Percentiles rank a stretch among this genome's conserved stretches.
These are phyloP conservation scores for Darwinula stevensoni DNA, from an alignment of 2,888 invertebrate genomes.

Conservation along the genomic window DNA sequence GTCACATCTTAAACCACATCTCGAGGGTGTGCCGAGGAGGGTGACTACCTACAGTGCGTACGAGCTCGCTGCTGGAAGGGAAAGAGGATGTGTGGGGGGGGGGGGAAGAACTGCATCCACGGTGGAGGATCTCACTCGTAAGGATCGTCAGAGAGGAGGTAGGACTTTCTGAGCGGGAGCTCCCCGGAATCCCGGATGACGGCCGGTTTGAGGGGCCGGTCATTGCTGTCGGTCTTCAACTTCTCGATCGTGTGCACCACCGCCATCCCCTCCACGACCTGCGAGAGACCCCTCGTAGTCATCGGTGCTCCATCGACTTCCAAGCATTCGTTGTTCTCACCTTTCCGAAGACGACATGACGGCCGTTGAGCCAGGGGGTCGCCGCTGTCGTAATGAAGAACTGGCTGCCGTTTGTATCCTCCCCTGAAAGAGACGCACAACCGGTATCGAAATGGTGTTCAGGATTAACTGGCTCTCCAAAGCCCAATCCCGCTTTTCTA, in stretches of 20 bases:
- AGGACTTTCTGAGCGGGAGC: constrained; percentile 28
- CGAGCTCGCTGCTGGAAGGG: too few species aligned
- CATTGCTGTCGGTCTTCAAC: constrained; percentile 7
- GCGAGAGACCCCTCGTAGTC: too few species aligned
- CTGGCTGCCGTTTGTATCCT: constrained; percentile 76
- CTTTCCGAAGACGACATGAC: constrained; percentile 69
- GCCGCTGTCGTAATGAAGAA: constrained; percentile 71
- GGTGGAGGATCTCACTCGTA: constrained; percentile 1
- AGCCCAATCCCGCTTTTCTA: too few species aligned
- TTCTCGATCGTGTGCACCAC: constrained; percentile 9
- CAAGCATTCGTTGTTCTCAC: too few species aligned
- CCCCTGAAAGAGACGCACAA: constrained; percentile 22
- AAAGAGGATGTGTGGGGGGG: too few species aligned
- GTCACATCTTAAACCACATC: too few species aligned
- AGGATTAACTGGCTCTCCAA: too few species aligned
- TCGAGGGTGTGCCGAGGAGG: too few species aligned
- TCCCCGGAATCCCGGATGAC: constrained; percentile 12
- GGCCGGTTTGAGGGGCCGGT: constrained; percentile 8
- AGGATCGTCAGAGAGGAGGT: too few species aligned
- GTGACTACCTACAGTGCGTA: too few species aligned
- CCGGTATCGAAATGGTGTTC: too few species aligned
- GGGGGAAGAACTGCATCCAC: constrained; percentile 8
- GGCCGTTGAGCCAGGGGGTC: constrained; percentile 62
- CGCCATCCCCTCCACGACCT: constrained; percentile 51
- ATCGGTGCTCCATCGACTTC: too few species aligned